Evolutionary conservation across 2,888 invertebrate species (phyloP), one percentile per base, ranked within the genome.

Genomic region (Eugnorisma glareosa): DNA sequence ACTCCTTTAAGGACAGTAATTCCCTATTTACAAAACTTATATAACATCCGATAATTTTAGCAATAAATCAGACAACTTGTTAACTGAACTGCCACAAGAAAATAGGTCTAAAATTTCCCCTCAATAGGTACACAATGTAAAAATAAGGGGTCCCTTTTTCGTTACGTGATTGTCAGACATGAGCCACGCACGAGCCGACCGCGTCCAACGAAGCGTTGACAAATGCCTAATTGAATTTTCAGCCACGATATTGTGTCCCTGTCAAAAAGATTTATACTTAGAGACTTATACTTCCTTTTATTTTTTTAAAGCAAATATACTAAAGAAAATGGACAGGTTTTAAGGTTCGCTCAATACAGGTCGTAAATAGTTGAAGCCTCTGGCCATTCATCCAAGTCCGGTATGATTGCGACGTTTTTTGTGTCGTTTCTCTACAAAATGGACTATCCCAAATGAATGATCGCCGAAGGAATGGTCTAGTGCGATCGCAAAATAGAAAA

Each of bases 141-240:
- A 94, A 94, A 91, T 92, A 91, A 91, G 91, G 91, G 91, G 84
- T 84, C 84, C 86, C 89, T 90, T 91, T 89, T 89, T 91, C 87
- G 91, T 91, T 77, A 87, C 86, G 93, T 93, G 93, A 90, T 91
- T 90, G 81, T 78, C 82, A 86, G 89, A 88, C 86, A 86, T 86
- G 89, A 90, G 90, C 91, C 92, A 94, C 94, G 95, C 94, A 94
- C 94, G 94, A 91, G 74, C 89, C 90, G 87, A 85, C 90, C 72
- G 91, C 81, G 90, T 83, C 91, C 93, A 94, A 91, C 93, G 92
- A 92, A 93, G 93, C 94, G 93, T 90, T 91, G 92, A 92, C 93
- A 93, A 94, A 95, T 93, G 91, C 92, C 93, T 95, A 95, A 96
- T 95, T 95, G 94, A 95, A 95, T 95, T 95, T 94, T 93, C 91